Percentiles rank a stretch among this genome's conserved stretches.
phyloP scores from a whole-genome alignment of 2,888 invertebrate species.

The Nineta flava region DNA sequence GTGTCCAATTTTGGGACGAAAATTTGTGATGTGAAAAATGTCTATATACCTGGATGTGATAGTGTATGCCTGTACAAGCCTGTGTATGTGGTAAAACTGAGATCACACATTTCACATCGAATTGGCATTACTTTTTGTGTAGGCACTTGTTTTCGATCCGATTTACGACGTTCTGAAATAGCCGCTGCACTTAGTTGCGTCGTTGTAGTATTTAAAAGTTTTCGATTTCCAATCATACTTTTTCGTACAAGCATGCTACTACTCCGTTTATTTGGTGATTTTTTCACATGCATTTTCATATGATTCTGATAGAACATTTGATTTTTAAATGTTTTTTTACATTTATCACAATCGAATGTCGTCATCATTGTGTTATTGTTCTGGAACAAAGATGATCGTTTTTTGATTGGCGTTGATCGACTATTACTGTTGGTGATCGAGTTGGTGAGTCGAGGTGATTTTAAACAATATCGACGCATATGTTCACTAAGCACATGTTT shows the following conservation, averaged over 20 bases:
- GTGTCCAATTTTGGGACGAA: background rate
- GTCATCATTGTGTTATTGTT: slow-evolving; percentile 1
- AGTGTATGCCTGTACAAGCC: slow-evolving; percentile 15
- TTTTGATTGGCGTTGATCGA: background rate
- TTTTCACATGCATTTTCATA: slow-evolving; percentile 1
- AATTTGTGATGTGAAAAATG: background rate
- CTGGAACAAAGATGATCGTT: background rate
- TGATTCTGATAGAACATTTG: background rate
- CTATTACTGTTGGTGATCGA: too few relatives aligned
- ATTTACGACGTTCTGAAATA: background rate
- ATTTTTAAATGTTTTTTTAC: slow-evolving; percentile 22
- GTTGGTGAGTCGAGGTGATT: slow-evolving; percentile 8
- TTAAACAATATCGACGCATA: slow-evolving; percentile 21
- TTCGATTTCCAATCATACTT: background rate
- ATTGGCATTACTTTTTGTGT: slow-evolving; percentile 6
- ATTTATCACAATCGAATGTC: slow-evolving; percentile 21
- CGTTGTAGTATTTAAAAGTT: background rate
- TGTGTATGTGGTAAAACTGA: slow-evolving; percentile 18
- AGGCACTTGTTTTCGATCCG: slow-evolving; percentile 5
- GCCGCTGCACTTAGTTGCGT: background rate
- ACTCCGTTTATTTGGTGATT: background rate
- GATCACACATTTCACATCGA: slow-evolving; percentile 20
- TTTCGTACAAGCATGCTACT: background rate
- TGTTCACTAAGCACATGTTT: slow-evolving; percentile 22
- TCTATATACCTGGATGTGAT: background rate